Base-by-base conservation (phyloP, 23 tunicate genomes). In the Styela clava region DNA sequence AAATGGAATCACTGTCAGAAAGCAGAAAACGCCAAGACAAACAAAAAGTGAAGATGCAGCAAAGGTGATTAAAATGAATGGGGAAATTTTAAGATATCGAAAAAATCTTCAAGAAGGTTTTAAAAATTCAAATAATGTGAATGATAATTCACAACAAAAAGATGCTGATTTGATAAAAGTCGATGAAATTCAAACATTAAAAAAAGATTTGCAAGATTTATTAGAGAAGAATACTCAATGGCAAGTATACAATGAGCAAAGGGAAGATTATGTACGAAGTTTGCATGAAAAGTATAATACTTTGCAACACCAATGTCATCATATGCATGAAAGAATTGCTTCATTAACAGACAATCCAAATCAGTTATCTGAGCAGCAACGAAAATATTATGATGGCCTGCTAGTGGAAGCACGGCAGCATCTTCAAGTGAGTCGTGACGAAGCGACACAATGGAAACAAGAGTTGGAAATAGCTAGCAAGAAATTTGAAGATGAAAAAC, bases 391-490 rank as follows among this genome's bases (percentile, higher is more conserved):
- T 56, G 95, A 89, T 64, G 79, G 74, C 18, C 63, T 89, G 1
- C 68, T 89, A 0, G 88, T 90, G 51, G 76, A 79, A 80, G 95
- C 95, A 2, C 33, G 89, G 18, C 83, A 74, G 82, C 83, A 85
- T 23, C 62, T 85, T 19, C 83, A 85, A 69, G 21, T 64, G 31
- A 67, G 31, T 24, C 19, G 71, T 18, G 51, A 25, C 16, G 78
- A 73, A 73, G 36, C 32, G 37, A 34, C 78, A 23, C 35, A 31
- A 73, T 19, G 25, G 52, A 33, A 73, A 28, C 16, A 32, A 16
- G 78, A 73, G 22, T 23, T 31, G 16, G 52, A 31, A 16, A 20
- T 18, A 18, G 19, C 32, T 29, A 32, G 16, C 16, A 28, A 16
- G 36, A 73, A 73, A 33, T 64, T 52, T 31, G 35, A 79, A 28